Conservation (phyloP, 2,888 invertebrate species). For the Cephus rjabovi region DNA sequence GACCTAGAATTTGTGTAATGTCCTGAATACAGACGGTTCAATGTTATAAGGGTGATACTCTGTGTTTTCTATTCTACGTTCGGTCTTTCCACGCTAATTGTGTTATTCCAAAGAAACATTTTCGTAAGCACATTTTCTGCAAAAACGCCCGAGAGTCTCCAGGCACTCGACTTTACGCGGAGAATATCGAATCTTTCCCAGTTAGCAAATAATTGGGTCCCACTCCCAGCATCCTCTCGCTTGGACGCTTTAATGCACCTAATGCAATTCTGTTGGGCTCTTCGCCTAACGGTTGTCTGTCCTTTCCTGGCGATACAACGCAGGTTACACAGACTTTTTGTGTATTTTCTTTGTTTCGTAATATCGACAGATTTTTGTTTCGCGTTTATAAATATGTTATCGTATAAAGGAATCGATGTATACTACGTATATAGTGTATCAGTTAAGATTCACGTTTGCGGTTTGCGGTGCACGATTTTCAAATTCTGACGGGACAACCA, state of each 20-base stretch:
- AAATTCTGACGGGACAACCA: too few relatives aligned
- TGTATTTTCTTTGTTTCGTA: not conserved
- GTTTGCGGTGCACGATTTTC: too few relatives aligned
- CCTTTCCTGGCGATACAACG: constrained; percentile 45
- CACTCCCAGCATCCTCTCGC: constrained; percentile 34
- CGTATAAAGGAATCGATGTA: not conserved
- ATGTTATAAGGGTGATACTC: not conserved
- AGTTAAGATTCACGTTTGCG: too few relatives aligned
- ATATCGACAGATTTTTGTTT: not conserved
- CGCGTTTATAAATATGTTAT: not conserved
- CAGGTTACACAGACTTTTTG: constrained; percentile 27
- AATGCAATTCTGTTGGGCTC: constrained; percentile 53
- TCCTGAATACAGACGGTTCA: not conserved
- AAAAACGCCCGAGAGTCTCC: not conserved
- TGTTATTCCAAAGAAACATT: not conserved
- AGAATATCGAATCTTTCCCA: constrained; percentile 41
- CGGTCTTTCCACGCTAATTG: not conserved
- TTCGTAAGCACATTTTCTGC: not conserved
- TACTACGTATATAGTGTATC: not conserved
- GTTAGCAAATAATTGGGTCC: constrained; percentile 52
- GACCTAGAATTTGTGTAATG: not conserved
- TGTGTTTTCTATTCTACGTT: not conserved
- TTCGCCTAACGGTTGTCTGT: constrained; percentile 47
- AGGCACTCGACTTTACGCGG: constrained; percentile 15
- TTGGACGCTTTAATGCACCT: constrained; percentile 49